Evolutionary conservation across 2,888 invertebrate genomes (phyloP), one percentile per base, ranked within the genome.

Genomic region (Iphiclides podalirius): DNA sequence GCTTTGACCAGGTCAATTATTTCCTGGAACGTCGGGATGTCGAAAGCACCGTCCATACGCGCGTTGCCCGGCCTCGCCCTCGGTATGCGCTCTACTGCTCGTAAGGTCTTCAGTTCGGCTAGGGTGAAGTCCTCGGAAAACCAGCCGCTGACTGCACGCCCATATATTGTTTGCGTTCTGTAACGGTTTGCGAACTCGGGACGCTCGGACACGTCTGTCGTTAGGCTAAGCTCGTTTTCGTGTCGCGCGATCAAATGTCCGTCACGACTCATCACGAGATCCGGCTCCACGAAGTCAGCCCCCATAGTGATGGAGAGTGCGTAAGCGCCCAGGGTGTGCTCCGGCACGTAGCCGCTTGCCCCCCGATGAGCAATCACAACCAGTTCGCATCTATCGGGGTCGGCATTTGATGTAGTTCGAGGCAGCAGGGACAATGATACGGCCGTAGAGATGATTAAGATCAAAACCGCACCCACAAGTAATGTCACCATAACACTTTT

Each of bases 121-220:
- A 88, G 66, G 9, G 85, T 85, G 49, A 87, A 88, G 53, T 88
- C 86, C 73, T 87, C 87, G 1, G 77, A 76, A 53, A 86, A 88
- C 86, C 86, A 88, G 6, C 80, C 86, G 23, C 59, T 73, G 2
- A 77, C 37, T 55, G 61, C 54, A 0, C 33, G 52, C 9, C 82
- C 80, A 52, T 86, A 85, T 1, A 87, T 66, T 1, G 47, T 59
- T 66, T 85, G 78, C 0, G 73, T 85, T 49, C 73, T 67, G 43
- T 66, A 70, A 23, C 83, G 76, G n/a, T 68, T 60, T 1, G 76
- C 73, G 41, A 82, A 88, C 57, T 85, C 83, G 0, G 77, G 69
- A 26, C 58, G 78, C 16, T 69, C 55, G 0, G 72, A 66, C 11
- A 88, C 75, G 41, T 88, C 71, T 9, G 86, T 88, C 0, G 81